Evolutionary conservation across 2,797 vertebrate species (phyloP), one percentile per base, ranked within the genome.

Genomic region (Thamnophis elegans): DNA sequence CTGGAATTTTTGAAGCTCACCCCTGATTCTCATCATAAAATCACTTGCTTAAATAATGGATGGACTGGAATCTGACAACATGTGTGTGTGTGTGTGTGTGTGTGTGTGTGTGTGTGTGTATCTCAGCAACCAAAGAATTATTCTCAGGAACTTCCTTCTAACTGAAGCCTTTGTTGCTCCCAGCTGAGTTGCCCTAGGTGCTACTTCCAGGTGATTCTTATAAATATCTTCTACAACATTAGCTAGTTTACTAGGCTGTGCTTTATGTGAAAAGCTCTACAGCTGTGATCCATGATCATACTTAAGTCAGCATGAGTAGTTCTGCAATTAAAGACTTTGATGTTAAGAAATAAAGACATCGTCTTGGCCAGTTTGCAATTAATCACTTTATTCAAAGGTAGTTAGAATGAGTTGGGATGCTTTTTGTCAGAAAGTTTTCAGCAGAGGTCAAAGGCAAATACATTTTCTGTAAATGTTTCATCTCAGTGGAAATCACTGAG

Each of bases 381-480:
- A 85, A 82, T 86, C 58, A 65, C 58, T 86, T 65, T 56, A 82
- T 68, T 86, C 53, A 58, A 25, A 26, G 32, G 28, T 60, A 54
- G n/a, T 85, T 92, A 85, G 47, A 12, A 89, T 54, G 56, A 85
- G 20, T 62, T 85, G 68, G n/a, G 88, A 89, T 85, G 47, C 16
- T 22, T 82, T 89, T 58, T 85, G 51, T 85, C 32, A 92, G 32
- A 36, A 36, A 62, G 28, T 60, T 47, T 82, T 85, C 20, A 32
- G n/a, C 32, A 85, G 91, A n/a, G 25, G 56, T 92, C 91, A 85
- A 89, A 92, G 88, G n/a, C 58, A 87, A 90, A 65, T 22, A 36
- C 58, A 89, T 90, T 68, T 32, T 85, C 53, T 90, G n/a, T n/a
- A 42, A 65, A 86, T 53, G 65, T n/a, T 55, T 86, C n/a, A 55